Evolutionary conservation across 2,888 invertebrate species (phyloP), one percentile per base, ranked within the genome.

Genomic region (Troilus luridus): DNA sequence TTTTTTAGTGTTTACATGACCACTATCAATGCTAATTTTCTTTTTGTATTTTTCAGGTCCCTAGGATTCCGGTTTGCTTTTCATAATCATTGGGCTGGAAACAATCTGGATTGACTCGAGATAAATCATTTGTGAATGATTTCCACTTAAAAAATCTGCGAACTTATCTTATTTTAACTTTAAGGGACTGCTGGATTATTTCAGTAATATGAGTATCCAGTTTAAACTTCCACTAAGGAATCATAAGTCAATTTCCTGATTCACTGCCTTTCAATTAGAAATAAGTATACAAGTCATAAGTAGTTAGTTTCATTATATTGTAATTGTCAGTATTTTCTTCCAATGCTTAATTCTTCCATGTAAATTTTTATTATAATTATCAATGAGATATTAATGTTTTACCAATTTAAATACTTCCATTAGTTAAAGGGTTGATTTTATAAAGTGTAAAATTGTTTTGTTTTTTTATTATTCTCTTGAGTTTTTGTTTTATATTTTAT

Each of bases 261-360:
- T 77, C 72, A 77, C 72, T 77, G 72, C 72, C 72, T 77, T 67
- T 77, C 41, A 9, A 77, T 41, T 77, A 77, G 72, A 41, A 27
- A 41, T 41, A 77, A 24, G 64, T 24, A 10, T 64, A 64, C n/a
- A 24, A 27, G 19, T 19, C 7, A 6, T 17, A 6, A 17, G 14
- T 77, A 77, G 27, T 77, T n/a, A 9, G n/a, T 64, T 24, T 24
- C 14, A 12, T 27, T 3, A 77, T 41, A 77, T 27, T 41, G 17
- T 41, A 24, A 24, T 7, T 67, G 14, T 12, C 12, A 67, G 14
- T 24, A 41, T 19, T 77, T 77, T 77, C 72, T 77, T 77, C 72
- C 72, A 77, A 77, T 41, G 41, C 72, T 41, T 77, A 77, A 6
- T 77, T 77, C 14, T 8, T 77, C 41, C 11, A 24, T 24, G 24